Evolutionary conservation across 2,797 vertebrate species (phyloP).

Genomic region (Pyrocephalus nanus): DNA sequence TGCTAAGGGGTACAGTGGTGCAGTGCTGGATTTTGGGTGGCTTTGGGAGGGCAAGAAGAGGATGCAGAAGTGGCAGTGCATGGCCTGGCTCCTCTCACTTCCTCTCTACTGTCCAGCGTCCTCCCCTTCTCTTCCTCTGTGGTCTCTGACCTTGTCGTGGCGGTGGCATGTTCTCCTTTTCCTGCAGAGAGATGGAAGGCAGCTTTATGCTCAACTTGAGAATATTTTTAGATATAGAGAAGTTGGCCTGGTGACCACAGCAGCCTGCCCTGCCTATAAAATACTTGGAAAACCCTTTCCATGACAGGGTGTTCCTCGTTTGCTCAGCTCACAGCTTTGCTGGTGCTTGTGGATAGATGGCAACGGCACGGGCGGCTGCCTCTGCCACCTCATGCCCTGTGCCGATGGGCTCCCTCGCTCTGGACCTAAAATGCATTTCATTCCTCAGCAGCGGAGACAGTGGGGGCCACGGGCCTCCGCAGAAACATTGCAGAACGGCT

Average conservation of each 20-base stretch:
- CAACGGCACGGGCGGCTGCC: not conserved
- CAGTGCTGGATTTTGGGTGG: not conserved
- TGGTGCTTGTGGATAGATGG: not conserved
- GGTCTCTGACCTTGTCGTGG: constrained; percentile 45
- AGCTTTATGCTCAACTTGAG: not conserved
- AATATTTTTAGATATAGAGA: constrained; percentile 34
- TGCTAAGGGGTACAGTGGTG: not conserved
- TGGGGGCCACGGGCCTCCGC: constrained; percentile 66
- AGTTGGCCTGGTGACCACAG: not conserved
- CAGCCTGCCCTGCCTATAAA: not conserved
- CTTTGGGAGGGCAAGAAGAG: not conserved
- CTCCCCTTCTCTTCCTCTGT: not conserved
- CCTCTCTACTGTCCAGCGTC: fast-evolving
- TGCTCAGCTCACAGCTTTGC: not conserved
- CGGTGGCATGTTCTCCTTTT: constrained; percentile 13
- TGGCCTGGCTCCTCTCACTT: not conserved
- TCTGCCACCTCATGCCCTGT: not conserved
- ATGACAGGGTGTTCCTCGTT: not conserved
- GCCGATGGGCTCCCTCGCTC: not conserved
- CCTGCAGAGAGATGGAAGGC: constrained; percentile 6
- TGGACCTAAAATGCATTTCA: constrained; percentile 52
- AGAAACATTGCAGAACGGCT: constrained; percentile 68
- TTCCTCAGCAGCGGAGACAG: constrained; percentile 45
- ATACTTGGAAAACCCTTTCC: not conserved
- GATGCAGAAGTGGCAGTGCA: not conserved